Base-by-base conservation (phyloP, 92 coral and sea anemone species). In the Phymanthus crucifer region DNA sequence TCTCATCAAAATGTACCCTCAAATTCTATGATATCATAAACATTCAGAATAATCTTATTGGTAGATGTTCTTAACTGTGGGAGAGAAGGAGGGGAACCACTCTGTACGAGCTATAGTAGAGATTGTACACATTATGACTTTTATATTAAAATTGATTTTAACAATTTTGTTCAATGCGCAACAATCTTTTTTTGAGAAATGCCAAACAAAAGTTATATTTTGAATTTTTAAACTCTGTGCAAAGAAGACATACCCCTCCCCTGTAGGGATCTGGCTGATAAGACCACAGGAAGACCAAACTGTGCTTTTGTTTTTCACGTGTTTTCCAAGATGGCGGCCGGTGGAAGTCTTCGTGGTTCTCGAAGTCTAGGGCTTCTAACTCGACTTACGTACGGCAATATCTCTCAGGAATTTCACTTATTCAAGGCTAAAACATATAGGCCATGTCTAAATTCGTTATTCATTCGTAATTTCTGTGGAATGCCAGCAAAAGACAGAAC, bases 291-390 rank as follows among this genome's bases (percentile, higher is more conserved):
- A 10, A 43, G 48, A 8, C 48, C 48, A 43, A 43, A 17, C 17
- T 11, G 1, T 43, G 14, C 13, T 43, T 43, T 46, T 21, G 37
- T 56, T 27, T n/a, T 38, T 46, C 54, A 37, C 10, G 27, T 61
- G 34, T 2, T 61, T 36, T 78, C 76, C 85, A 87, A 87, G 58
- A 87, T 87, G 91, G 91, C 91, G 74, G 88, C 85, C 0, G 73
- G 47, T 1, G 27, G 83, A 48, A 36, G 76, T 24, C 1, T 66
- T 83, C 56, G 27, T 74, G 75, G 74, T 19, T 38, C 33, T 61
- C 57, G 54, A 26, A 74, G 79, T 19, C 66, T 67, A 7, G 37
- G 40, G 46, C 17, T 32, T 32, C 9, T 68, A 16, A 2, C 74
- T n/a, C 46, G 65, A 38, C 32, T 36, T 2, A 64, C 10, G 18